Conservation (phyloP, 2,888 invertebrate species). For the Apamea crenata region DNA sequence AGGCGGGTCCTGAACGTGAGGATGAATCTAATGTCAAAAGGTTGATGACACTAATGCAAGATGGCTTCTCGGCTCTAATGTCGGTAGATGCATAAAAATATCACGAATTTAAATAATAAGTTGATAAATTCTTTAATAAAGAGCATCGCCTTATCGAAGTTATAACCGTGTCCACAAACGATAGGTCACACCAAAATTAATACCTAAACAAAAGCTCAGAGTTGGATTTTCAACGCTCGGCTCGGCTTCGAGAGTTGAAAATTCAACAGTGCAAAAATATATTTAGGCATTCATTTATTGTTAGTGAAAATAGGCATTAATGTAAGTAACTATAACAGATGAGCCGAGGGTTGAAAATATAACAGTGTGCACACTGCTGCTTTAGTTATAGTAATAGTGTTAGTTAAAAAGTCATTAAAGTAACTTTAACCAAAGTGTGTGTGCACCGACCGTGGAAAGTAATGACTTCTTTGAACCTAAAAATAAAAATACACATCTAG, state of each 20-base stretch:
- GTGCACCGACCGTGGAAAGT: background rate
- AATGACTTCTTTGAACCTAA: background rate
- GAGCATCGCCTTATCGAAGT: background rate
- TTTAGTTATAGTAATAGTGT: too few relatives aligned
- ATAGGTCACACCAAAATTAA: background rate
- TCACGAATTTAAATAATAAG: background rate
- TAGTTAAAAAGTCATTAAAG: background rate
- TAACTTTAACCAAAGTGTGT: background rate
- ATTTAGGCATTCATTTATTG: background rate
- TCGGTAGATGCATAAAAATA: background rate
- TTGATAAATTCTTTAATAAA: background rate
- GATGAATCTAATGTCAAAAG: background rate
- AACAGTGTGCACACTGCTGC: too few relatives aligned
- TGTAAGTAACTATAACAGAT: too few relatives aligned
- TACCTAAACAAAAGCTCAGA: background rate
- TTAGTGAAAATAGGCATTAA: background rate
- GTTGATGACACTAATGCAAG: background rate
- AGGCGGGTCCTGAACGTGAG: background rate
- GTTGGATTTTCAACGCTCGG: background rate
- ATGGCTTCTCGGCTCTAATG: background rate
- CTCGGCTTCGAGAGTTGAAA: background rate
- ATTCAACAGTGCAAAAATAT: background rate
- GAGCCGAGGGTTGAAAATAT: too few relatives aligned
- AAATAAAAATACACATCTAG: constrained; percentile 13
- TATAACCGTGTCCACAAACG: background rate